Percentiles rank a stretch among this genome's conserved stretches.
These are phyloP conservation scores for Pomatostomus ruficeps DNA, from an alignment of 2,113 vertebrate genomes.

Conservation along the genomic window DNA sequence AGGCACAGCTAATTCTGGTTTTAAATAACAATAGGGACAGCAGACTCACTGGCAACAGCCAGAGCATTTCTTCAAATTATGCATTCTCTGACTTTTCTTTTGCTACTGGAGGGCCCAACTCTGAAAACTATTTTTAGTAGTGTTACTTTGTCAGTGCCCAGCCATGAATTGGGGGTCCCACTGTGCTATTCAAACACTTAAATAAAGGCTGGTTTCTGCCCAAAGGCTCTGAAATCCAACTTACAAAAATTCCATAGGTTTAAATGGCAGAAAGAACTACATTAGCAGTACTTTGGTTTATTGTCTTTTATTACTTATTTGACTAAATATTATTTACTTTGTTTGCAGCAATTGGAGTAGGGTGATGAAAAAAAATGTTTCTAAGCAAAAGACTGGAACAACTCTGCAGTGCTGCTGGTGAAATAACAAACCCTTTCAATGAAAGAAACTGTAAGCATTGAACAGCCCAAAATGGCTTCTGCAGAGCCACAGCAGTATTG, in stretches of 20 bases:
- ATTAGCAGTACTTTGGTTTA: not conserved
- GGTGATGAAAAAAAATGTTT: slow-evolving; percentile 14
- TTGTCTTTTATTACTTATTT: slow-evolving; percentile 20
- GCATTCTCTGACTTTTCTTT: slow-evolving; percentile 19
- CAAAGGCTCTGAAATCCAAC: slow-evolving; percentile 32
- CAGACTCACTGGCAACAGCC: slow-evolving; percentile 34
- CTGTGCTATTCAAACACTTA: slow-evolving; percentile 45
- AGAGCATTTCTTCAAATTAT: slow-evolving; percentile 29
- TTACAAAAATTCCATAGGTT: slow-evolving; percentile 6
- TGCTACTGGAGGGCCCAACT: slow-evolving; percentile 25
- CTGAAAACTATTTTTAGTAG: slow-evolving; percentile 42
- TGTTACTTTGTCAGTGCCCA: slow-evolving; percentile 14
- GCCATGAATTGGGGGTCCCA: slow-evolving; percentile 27
- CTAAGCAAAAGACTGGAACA: not conserved
- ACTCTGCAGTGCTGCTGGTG: slow-evolving; percentile 7
- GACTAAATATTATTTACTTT: slow-evolving; percentile 43
- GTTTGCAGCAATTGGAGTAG: not conserved
- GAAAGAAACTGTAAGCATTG: not conserved
- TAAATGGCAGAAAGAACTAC: not conserved
- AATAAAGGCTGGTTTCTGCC: slow-evolving; percentile 49
- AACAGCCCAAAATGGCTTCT: slow-evolving; percentile 48
- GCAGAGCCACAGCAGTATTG: slow-evolving; percentile 44
- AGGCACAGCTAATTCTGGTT: slow-evolving; percentile 34
- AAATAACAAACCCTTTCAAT: slow-evolving; percentile 33
- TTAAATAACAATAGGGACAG: slow-evolving; percentile 40